Conservation (phyloP, 2,888 invertebrate species). For the Tipula confusa region DNA sequence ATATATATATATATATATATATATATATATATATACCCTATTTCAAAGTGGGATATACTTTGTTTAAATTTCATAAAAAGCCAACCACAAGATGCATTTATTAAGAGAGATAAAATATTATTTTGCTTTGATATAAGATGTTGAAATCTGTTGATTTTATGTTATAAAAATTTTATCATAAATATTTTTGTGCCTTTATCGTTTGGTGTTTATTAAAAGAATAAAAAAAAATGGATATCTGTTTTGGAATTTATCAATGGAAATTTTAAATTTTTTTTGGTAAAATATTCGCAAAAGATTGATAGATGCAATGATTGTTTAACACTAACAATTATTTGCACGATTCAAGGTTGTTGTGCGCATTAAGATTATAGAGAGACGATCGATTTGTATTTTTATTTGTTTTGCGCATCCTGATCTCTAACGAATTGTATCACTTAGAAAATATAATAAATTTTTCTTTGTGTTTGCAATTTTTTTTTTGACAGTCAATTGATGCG, state of each 20-base stretch:
- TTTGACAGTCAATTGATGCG: background rate
- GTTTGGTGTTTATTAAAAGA: background rate
- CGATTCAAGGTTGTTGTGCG: background rate
- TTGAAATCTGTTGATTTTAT: background rate
- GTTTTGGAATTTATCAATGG: background rate
- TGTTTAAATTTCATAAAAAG: conserved; percentile 14
- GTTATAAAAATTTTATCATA: background rate
- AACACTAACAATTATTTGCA: background rate
- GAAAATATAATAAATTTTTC: background rate
- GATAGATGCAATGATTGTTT: background rate
- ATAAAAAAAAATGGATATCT: background rate
- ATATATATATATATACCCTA: too few species aligned
- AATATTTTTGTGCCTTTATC: background rate
- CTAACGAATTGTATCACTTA: background rate
- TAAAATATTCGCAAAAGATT: background rate
- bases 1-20: too few species aligned
- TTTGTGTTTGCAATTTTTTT: background rate
- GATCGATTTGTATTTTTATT: too few species aligned
- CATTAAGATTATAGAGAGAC: too few species aligned
- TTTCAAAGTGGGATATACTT: background rate
- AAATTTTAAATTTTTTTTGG: background rate
- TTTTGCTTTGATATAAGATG: conserved; percentile 1
- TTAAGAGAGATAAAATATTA: conserved; percentile 20
- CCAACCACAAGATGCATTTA: background rate
- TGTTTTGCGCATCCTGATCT: too few species aligned